Evolutionary conservation across 2,888 invertebrate species (phyloP).

Genomic region (Galerucella calmariensis): DNA sequence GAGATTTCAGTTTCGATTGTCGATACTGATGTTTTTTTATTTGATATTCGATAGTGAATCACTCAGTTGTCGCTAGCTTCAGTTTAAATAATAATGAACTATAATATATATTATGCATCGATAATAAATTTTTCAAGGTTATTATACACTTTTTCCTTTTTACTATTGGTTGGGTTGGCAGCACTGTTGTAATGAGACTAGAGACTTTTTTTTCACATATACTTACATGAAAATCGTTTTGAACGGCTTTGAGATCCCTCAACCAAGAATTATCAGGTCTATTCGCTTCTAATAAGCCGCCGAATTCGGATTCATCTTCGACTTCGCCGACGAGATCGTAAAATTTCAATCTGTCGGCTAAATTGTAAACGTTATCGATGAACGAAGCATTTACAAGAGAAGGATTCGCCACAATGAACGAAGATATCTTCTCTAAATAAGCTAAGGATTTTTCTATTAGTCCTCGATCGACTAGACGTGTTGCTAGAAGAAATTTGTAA

Average conservation of each 20-base stretch:
- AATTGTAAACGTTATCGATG: conserved; percentile 67
- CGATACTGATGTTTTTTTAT: no score
- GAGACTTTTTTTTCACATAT: no score
- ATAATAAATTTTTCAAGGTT: no score
- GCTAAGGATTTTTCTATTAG: conserved; percentile 82
- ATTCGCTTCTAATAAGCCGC: conserved; percentile 54
- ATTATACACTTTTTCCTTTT: no score
- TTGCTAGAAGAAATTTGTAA: conserved; percentile 86
- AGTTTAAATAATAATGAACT: no score
- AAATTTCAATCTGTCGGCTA: conserved; percentile 64
- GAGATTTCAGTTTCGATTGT: no score
- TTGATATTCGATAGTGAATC: no score
- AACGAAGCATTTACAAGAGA: conserved; percentile 67
- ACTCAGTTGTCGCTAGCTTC: no score
- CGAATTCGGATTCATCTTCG: conserved; percentile 58
- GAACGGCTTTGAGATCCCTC: conserved; percentile 65
- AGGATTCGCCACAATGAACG: conserved; percentile 73
- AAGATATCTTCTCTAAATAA: conserved; percentile 85
- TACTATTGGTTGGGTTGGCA: no score
- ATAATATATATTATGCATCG: no score
- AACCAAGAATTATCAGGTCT: conserved; percentile 71
- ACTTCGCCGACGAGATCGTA: conserved; percentile 61
- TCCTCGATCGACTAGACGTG: conserved; percentile 82
- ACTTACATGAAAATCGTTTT: conserved; percentile 64
- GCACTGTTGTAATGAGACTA: no score